Evolutionary conservation across 2,113 vertebrate species (phyloP), one percentile per base, ranked within the genome.

Genomic region (Phyllostomus hastatus): DNA sequence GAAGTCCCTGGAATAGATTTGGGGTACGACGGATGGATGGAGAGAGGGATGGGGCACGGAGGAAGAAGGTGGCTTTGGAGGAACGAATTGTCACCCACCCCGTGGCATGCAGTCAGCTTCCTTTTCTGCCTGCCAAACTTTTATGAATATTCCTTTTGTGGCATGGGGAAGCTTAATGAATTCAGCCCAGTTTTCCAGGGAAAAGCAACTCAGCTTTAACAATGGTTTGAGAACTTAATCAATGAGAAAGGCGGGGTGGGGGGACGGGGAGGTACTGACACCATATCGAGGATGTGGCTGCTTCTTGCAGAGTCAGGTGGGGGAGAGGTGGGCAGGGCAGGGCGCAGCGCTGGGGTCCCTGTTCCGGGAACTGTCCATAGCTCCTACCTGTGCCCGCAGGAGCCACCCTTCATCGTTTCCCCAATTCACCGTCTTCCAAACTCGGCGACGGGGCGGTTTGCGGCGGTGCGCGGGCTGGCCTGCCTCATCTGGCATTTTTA

Each of bases 1-100:
- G 91, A 98, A 95, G 97, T 98, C 98, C 97, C 97, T 67, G 94
- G 97, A 97, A 98, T 96, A 31, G 97, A 90, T 97, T 97, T 97
- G 91, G 97, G 98, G 97, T 90, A 96, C 69, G 66, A 90, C 35
- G 87, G 87, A 61, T 50, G 83, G 78, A 88, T 61, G 90, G 80
- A 75, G 79, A 67, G 92, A 91, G 83, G 80, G 95, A 83, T 72
- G 93, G 90, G 96, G 85, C 83, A 70, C 57, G 94, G 94, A 94
- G 89, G 93, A 94, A 87, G 70, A 97, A 79, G 92, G 95, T 95
- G 96, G 96, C 94, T 96, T 73, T 50, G 92, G 46, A 90, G 92
- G 70, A 97, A 90, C 61, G 33, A 80, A 96, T 97, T 95, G 95
- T 97, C 96, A 97, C 90, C 80, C 89, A 61, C 90, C 94, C 95